These are phyloP conservation scores for Callopanchax toddi DNA, from an alignment of 2,113 vertebrate genomes.

Conservation along the genomic window DNA sequence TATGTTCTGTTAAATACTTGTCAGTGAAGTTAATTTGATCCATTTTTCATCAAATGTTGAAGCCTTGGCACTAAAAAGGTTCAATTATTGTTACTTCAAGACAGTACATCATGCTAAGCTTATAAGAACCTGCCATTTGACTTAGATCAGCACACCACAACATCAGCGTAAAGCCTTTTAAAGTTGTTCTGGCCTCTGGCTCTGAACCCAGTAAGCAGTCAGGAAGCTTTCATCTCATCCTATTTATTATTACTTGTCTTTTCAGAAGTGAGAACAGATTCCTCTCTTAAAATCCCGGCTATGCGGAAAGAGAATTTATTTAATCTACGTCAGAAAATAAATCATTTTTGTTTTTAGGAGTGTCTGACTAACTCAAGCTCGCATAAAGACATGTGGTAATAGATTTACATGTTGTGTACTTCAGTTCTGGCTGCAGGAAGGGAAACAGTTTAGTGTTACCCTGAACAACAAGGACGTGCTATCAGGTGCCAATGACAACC, in stretches of 20 bases:
- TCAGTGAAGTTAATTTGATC: not conserved
- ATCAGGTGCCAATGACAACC: slow-evolving; percentile 43
- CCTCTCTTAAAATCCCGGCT: no score
- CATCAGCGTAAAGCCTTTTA: slow-evolving; percentile 23
- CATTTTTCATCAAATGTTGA: not conserved
- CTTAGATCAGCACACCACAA: slow-evolving; percentile 6
- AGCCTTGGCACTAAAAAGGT: not conserved
- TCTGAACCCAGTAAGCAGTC: slow-evolving; percentile 1
- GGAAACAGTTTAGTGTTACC: slow-evolving; percentile 40
- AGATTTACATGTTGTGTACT: slow-evolving; percentile 9
- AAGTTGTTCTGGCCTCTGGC: slow-evolving; percentile 21
- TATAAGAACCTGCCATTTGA: slow-evolving; percentile 10
- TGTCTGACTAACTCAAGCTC: not conserved
- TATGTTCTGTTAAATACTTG: no score
- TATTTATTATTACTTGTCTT: no score
- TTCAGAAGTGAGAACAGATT: no score
- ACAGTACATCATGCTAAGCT: slow-evolving; percentile 1
- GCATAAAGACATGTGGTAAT: not conserved
- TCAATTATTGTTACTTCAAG: not conserved
- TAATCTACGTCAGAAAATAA: no score
- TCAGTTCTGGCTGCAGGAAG: slow-evolving; percentile 1
- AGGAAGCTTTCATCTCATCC: no score
- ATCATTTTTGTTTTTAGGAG: no score
- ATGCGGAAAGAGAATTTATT: no score
- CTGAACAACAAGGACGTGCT: slow-evolving; percentile 43